Evolutionary conservation across 1,140 invertebrate genomes (phyloP), one percentile per base, ranked within the genome.

Genomic region (Portunus trituberculatus): DNA sequence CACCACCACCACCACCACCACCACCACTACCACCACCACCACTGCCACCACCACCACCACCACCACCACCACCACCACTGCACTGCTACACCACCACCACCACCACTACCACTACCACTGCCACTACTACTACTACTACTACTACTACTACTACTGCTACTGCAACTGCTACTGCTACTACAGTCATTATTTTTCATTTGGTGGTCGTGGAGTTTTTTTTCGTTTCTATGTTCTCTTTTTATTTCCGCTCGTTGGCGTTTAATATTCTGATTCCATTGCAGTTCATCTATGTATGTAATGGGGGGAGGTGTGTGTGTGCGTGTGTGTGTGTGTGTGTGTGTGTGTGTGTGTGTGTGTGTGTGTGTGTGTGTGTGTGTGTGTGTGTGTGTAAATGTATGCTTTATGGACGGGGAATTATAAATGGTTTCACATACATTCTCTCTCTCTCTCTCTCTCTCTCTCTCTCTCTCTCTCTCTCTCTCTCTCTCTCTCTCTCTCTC

Each of bases 321-420:
- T 52, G 45, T 67, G 25, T 91, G 45, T 0, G 52, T 29, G 46
- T 48, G 45, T 28, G 45, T n/a, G 48, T 67, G 90, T 67, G 45
- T 91, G 90, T 59, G 39, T 48, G 25, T 31, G 29, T 59, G 45
- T 91, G 90, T 32, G 48, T 91, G 87, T 89, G 45, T 91, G 48
- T 48, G 59, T 28, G 45, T 48, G 39, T 39, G 46, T 52, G 48
- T 48, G 29, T 90, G 48, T 29, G 29, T 48, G 32, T 90, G 28
- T 48, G 45, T 48, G 46, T 89, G 46, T 32, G 7, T 45, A 8
- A 89, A 16, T 25, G n/a, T 28, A 88, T 88, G 32, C 31, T 46
- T 88, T 25, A 76, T 76, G 67, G 67, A 76, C 4, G 6, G 6
- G 67, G n/a, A n/a, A 76, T 76, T n/a, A 39, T 39, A n/a, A 76